Conservation (phyloP, 1,140 invertebrate genomes). For the Atta texana region DNA sequence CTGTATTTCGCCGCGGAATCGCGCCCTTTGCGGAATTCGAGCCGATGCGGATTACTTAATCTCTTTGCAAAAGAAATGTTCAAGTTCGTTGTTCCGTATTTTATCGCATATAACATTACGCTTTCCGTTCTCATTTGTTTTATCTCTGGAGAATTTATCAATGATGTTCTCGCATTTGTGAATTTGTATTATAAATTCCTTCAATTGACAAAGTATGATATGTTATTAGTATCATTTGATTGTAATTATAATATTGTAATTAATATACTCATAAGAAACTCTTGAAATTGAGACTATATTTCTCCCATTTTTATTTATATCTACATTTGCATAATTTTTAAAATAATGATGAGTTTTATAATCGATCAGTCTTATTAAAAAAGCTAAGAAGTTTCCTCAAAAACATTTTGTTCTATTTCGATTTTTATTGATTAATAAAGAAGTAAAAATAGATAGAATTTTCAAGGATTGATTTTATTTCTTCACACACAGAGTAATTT, state of each 20-base stretch:
- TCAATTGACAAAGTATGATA: background rate
- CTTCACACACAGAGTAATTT: too few species aligned
- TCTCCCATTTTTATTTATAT: too few species aligned
- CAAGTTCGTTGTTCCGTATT: conserved; percentile 30
- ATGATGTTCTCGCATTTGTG: background rate
- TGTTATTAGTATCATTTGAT: background rate
- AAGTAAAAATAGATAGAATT: too few species aligned
- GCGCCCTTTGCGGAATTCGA: conserved; percentile 27
- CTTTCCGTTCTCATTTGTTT: background rate
- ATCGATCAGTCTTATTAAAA: too few species aligned
- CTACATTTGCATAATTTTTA: too few species aligned
- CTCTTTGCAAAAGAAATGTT: background rate
- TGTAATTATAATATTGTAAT: background rate
- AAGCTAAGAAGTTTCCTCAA: too few species aligned
- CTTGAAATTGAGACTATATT: too few species aligned
- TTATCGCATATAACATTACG: background rate
- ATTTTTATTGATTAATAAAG: too few species aligned
- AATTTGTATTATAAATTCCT: background rate
- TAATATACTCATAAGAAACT: background rate
- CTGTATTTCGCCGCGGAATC: conserved; percentile 33
- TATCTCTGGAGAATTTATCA: background rate
- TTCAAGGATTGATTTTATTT: too few species aligned
- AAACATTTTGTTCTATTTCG: too few species aligned
- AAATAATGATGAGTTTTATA: too few species aligned
- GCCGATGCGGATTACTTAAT: background rate